Evolutionary conservation across 2,797 vertebrate genomes (phyloP).

Genomic region (Scolopax rusticola): DNA sequence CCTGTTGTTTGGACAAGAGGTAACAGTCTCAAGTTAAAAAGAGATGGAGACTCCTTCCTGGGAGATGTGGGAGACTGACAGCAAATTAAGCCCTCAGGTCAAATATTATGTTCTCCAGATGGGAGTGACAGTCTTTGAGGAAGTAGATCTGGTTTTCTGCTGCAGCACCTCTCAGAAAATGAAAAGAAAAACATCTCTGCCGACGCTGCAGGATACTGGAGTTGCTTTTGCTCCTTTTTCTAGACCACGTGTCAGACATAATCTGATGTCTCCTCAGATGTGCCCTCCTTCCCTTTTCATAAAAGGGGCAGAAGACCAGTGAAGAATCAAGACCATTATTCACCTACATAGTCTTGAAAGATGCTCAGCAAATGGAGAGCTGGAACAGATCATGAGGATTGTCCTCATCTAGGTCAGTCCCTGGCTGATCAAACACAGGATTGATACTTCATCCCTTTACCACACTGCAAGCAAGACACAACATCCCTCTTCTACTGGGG

Average conservation of each 20-base stretch:
- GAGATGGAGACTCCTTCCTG: slow-evolving; percentile 19
- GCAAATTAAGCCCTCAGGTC: background rate
- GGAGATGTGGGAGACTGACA: background rate
- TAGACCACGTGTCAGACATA: background rate
- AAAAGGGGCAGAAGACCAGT: background rate
- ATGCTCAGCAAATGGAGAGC: background rate
- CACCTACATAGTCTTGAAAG: background rate
- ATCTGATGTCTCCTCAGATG: background rate
- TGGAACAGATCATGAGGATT: background rate
- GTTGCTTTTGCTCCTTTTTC: slow-evolving; percentile 19
- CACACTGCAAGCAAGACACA: background rate
- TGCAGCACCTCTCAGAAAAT: slow-evolving; percentile 50
- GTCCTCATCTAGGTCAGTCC: background rate
- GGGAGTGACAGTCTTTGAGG: slow-evolving; percentile 34
- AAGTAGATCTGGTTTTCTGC: slow-evolving; percentile 44
- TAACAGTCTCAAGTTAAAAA: background rate
- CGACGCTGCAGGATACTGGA: background rate
- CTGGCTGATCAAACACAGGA: background rate
- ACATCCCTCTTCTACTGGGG: background rate
- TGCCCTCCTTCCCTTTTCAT: background rate
- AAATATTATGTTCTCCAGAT: slow-evolving; percentile 43
- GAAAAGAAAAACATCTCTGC: background rate
- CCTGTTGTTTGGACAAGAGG: background rate
- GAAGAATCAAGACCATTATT: background rate
- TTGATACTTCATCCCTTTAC: fast-evolving